Evolutionary conservation across 1,140 invertebrate genomes (phyloP), one percentile per base, ranked within the genome.

Genomic region (Planococcus citri): DNA sequence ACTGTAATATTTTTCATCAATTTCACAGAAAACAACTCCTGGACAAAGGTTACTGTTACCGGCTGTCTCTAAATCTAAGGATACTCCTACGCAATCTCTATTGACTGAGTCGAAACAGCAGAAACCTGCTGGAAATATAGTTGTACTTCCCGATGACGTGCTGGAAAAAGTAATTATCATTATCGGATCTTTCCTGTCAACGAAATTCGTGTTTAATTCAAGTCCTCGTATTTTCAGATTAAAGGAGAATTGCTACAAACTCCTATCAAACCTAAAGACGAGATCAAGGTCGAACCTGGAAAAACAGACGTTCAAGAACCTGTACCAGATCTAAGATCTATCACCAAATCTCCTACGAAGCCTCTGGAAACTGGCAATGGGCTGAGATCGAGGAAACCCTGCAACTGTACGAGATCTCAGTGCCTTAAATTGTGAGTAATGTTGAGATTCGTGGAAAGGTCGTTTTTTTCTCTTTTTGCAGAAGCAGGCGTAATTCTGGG

Each of bases 361-460:
- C 22, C 75, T 8, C 77, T 78, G 60, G 74, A 83, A 22, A 85
- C 86, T 74, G 79, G 85, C 1, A 87, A 89, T 75, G 88, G 87
- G 24, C 85, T 89, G 68, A 81, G 88, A 74, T 90, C 91, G 6
- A 83, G 92, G 69, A 97, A 97, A 80, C 94, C 94, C 12, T 99
- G 97, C 78, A 99, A 99, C 78, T 99, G 97, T 80, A 98, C 94
- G 38, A 98, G 98, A 81, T 98, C 95, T 3, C 94, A 97, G 79
- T 99, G 97, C 78, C 83, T 99, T 27, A 99, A 99, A 82, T 80
- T 99, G 80, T 92, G 82, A 85, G 86, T 83, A 71, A 69, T 33
- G 12, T 12, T n/a, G n/a, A n/a, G n/a, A n/a, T 33, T 33, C 29
- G n/a, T n/a, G n/a, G n/a, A n/a, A 33, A 33, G 29, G 29, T 33